Evolutionary conservation across 2,113 vertebrate species (phyloP).

Genomic region (Coregonus clupeaformis): DNA sequence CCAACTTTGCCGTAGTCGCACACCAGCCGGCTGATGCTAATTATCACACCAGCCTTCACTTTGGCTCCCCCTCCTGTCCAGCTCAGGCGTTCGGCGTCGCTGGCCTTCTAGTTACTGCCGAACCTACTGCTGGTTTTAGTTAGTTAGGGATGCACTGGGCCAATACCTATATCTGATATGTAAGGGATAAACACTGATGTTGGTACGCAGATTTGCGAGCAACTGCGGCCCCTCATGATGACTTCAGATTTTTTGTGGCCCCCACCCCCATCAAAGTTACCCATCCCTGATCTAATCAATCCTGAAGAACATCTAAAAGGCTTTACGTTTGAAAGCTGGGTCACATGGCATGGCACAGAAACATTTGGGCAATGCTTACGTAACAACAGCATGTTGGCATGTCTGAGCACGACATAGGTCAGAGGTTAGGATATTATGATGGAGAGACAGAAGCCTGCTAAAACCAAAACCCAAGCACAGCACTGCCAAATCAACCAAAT

Average conservation of each 20-base stretch:
- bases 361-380: background rate
- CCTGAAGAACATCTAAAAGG: background rate
- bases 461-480: background rate
- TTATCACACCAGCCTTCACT: no score
- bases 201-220: no score
- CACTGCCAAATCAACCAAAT: background rate
- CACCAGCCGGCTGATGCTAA: no score
- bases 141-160: no score
- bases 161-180: no score
- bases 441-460: background rate
- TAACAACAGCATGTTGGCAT: background rate
- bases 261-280: background rate
- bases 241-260: background rate
- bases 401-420: conserved; percentile 4
- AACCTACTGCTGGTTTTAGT: no score
- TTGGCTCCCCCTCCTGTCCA: no score
- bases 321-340: background rate
- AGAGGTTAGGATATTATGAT: background rate
- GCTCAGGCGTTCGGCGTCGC: no score
- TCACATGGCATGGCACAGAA: background rate
- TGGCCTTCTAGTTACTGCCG: no score
- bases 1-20: no score
- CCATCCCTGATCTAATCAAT: no score
- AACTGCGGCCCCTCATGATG: background rate
- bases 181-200: no score